Evolutionary conservation across 2,113 vertebrate genomes (phyloP), one percentile per base, ranked within the genome.

Genomic region (Bufo bufo): DNA sequence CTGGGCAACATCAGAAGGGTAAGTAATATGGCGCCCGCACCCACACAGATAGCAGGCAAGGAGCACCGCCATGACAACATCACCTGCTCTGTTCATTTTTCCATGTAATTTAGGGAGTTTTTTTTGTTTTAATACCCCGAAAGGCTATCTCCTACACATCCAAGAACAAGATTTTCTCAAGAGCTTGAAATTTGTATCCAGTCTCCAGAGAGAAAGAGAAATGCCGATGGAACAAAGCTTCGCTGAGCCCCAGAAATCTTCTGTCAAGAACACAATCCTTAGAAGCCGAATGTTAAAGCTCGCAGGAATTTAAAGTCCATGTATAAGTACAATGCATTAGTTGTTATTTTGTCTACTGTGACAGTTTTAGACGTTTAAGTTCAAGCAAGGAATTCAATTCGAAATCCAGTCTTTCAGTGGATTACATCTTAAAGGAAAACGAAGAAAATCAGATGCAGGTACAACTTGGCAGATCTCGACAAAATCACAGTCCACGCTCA

Each of bases 271-370:
- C 47, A 58, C 49, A 80, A 87, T 77, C 77, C 63, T 56, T 80
- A 54, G 66, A 75, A 23, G 78, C 45, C n/a, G 78, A 82, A 54
- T 1, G 59, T 65, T 88, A 83, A 88, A 88, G 80, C 87, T 66
- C 54, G 8, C 33, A 33, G 86, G 86, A 87, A 84, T 88, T 77
- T 83, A 88, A 88, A 84, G 80, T 84, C 87, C 80, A 58, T 54
- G 23, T 69, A 74, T 80, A 88, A 88, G 54, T 61, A 87, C 79
- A 82, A 82, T 72, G 79, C 63, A 87, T 82, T 82, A 86, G 86
- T 82, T 84, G 69, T 88, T 83, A 85, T 69, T 86, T 63, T 74
- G 71, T 88, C 80, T 77, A 50, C 63, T 77, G 20, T 33, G 81
- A 77, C 87, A 77, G 80, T 77, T 88, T 88, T 66, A 77, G 80